A percentile compares a stretch with the other conserved stretches of the same genome.
phyloP scores from a whole-genome alignment of 2,888 invertebrate genomes.

The Lepidocyrtoides sp. region DNA sequence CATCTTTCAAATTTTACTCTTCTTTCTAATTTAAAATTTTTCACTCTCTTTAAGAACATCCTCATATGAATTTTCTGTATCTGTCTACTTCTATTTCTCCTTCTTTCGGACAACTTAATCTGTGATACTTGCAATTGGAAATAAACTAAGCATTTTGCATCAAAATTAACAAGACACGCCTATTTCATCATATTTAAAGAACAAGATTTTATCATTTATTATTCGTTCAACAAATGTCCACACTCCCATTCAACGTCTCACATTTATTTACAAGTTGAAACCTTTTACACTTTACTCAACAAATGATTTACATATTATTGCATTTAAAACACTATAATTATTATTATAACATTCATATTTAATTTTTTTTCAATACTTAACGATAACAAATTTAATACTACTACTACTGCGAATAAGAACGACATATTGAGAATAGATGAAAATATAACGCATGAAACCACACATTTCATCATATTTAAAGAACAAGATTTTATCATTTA shows the following conservation, averaged over 20 bases:
- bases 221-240: conserved; percentile 63
- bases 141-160: background rate
- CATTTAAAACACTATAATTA: background rate
- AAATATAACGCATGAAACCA: too few species aligned
- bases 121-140: conserved; percentile 46
- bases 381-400: too few species aligned
- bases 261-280: background rate
- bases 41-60: background rate
- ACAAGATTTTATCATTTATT: conserved; percentile 25
- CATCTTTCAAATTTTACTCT: background rate
- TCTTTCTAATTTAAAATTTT: background rate
- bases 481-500: conserved; percentile 9
- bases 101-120: background rate
- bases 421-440: too few species aligned
- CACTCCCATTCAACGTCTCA: background rate
- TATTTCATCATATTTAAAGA: background rate
- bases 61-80: too few species aligned
- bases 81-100: background rate
- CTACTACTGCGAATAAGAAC: too few species aligned
- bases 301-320: too few species aligned
- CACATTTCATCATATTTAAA: background rate
- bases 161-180: too few species aligned
- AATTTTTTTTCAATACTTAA: too few species aligned
- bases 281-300: conserved; percentile 3
- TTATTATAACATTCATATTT: too few species aligned